phyloP scores from a whole-genome alignment of 2,797 vertebrate species.

The Cephalopachus bancanus region DNA sequence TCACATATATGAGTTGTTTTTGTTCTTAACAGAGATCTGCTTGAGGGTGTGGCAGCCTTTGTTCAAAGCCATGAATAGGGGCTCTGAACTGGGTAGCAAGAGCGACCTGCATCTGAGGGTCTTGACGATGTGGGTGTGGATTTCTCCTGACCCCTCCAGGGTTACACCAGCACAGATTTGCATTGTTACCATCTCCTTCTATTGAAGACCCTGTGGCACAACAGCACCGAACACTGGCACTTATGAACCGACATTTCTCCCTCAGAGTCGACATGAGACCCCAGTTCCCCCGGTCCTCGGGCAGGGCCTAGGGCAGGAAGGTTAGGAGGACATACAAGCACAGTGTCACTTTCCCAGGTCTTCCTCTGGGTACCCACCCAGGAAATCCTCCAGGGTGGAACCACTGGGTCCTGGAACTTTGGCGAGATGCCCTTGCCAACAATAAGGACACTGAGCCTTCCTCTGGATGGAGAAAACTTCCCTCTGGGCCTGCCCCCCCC shows the following conservation, averaged over 20 bases:
- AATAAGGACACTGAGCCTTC: neutral
- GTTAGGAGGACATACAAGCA: neutral
- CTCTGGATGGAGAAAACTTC: neutral
- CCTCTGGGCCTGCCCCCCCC: neutral
- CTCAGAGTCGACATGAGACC: neutral
- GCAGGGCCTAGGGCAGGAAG: neutral
- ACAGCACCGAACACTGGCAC: rapidly evolving
- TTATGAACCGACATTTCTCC: neutral
- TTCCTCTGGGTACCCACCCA: neutral
- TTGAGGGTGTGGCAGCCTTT: neutral
- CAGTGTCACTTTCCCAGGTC: neutral
- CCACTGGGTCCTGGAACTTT: neutral
- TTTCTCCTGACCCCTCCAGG: neutral
- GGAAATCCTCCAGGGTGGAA: neutral
- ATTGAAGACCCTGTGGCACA: neutral
- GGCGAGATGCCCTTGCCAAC: neutral
- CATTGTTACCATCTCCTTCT: rapidly evolving
- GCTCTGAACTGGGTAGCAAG: neutral
- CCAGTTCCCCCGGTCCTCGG: neutral
- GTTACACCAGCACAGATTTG: neutral
- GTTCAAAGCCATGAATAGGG: neutral
- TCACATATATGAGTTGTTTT: neutral
- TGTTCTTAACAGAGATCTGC: neutral
- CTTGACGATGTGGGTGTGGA: too few species aligned
- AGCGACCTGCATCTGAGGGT: neutral